A percentile compares a stretch with the other conserved stretches of the same genome.
phyloP scores from a whole-genome alignment of 2,113 vertebrate genomes.

The Pimephales promelas region DNA sequence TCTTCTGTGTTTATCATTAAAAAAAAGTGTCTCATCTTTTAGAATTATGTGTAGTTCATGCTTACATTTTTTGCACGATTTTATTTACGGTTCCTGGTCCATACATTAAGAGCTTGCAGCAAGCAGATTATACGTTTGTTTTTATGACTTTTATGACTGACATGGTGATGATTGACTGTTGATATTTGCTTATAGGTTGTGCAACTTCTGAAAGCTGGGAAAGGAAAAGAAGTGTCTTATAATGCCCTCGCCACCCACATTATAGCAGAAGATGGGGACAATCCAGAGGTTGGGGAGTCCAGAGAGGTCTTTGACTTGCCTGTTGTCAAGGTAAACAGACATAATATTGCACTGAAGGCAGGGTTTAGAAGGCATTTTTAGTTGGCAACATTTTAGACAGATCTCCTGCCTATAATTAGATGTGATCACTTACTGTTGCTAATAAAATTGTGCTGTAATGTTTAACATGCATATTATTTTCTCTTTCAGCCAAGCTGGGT shows the following conservation, averaged over 20 bases:
- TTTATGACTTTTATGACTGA: not conserved
- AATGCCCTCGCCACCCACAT: constrained; percentile 96
- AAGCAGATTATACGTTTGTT: not conserved
- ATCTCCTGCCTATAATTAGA: not conserved
- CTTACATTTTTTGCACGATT: not conserved
- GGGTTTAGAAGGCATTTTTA: not conserved
- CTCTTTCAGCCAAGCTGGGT: constrained; percentile 94
- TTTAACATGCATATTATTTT: constrained; percentile 36
- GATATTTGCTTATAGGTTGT: constrained; percentile 79
- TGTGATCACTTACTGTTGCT: not conserved
- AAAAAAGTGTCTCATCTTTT: not conserved
- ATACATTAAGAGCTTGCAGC: not conserved
- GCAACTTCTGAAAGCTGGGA: constrained; percentile 91
- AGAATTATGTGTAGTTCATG: too few relatives aligned
- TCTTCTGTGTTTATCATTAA: not conserved
- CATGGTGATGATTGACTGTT: not conserved
- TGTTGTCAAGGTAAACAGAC: constrained; percentile 87
- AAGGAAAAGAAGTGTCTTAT: constrained; percentile 97
- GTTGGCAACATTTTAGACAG: not conserved
- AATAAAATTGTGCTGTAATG: not conserved
- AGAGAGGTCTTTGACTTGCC: constrained; percentile 96
- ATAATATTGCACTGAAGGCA: not conserved
- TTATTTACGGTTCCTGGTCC: not conserved
- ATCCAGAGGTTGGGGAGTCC: constrained; percentile 94
- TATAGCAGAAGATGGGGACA: constrained; percentile 95